phyloP scores from a whole-genome alignment of 2,888 invertebrate species.

The Folsomia manolachei region DNA sequence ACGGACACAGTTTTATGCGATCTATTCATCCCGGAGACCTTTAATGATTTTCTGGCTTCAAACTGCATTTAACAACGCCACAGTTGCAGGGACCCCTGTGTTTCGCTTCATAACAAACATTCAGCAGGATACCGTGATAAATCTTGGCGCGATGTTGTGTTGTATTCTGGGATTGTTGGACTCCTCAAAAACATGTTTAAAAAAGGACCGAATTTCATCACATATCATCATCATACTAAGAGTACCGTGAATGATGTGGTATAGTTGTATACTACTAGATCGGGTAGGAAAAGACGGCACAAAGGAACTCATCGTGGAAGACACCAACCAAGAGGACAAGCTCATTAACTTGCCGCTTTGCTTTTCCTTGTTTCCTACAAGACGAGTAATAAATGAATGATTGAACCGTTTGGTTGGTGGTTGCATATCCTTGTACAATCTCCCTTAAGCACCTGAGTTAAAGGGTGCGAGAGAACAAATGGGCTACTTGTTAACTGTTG shows the following conservation, averaged over 20 bases:
- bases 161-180: too few species aligned
- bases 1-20: slow-evolving; percentile 35
- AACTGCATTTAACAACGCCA: slow-evolving; percentile 17
- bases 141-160: not conserved
- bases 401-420: not conserved
- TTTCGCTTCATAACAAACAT: slow-evolving; percentile 39
- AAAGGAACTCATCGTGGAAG: not conserved
- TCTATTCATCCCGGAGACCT: slow-evolving; percentile 26
- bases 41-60: slow-evolving; percentile 23
- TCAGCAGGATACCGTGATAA: slow-evolving; percentile 20
- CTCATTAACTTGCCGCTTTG: not conserved
- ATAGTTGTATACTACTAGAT: not conserved
- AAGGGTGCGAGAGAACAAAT: not conserved
- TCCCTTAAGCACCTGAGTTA: not conserved
- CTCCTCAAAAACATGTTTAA: too few species aligned
- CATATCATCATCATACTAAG: too few species aligned
- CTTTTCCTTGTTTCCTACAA: not conserved
- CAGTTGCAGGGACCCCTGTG: slow-evolving; percentile 28
- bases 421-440: not conserved
- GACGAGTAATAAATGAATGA: not conserved
- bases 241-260: too few species aligned
- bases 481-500: not conserved
- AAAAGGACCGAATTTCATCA: too few species aligned
- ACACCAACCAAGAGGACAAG: slow-evolving; percentile 3
- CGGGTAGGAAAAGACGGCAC: too few species aligned